A percentile compares a stretch with the other conserved stretches of the same genome.
These are phyloP conservation scores for Rugalucina vietnamica DNA, from an alignment of 2,888 invertebrate species.

Conservation along the genomic window DNA sequence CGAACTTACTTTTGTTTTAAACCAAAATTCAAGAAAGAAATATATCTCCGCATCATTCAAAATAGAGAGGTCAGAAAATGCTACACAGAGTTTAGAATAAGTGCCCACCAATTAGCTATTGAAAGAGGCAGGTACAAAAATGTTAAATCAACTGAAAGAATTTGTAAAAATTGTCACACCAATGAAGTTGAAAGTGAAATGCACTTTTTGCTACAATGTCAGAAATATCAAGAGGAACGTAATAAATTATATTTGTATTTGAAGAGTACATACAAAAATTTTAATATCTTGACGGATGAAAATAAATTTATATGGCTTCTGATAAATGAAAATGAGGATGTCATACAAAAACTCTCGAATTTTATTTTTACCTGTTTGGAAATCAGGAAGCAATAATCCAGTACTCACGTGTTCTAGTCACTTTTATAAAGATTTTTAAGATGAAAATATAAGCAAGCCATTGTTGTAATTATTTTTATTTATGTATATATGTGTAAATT, in stretches of 20 bases:
- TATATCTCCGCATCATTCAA: neutral
- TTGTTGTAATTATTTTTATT: too few species aligned
- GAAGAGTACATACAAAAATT: neutral
- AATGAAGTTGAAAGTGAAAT: neutral
- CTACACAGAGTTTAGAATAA: neutral
- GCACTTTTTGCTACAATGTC: neutral
- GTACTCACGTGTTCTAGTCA: too few species aligned
- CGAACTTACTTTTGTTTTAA: neutral
- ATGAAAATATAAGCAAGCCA: too few species aligned
- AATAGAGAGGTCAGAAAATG: neutral
- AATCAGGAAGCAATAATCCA: too few species aligned
- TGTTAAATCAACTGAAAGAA: neutral
- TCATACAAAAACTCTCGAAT: too few species aligned
- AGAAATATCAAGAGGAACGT: neutral
- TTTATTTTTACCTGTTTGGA: too few species aligned
- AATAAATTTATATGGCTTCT: neutral
- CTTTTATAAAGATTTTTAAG: too few species aligned
- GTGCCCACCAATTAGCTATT: neutral
- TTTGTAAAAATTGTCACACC: neutral
- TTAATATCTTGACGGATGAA: neutral
- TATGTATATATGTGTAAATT: too few species aligned
- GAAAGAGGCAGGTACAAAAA: neutral
- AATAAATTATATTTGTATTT: neutral
- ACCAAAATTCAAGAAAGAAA: neutral
- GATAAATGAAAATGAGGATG: too few species aligned